Conservation (phyloP, 2,797 vertebrate genomes). For the Serranus cabrilla region DNA sequence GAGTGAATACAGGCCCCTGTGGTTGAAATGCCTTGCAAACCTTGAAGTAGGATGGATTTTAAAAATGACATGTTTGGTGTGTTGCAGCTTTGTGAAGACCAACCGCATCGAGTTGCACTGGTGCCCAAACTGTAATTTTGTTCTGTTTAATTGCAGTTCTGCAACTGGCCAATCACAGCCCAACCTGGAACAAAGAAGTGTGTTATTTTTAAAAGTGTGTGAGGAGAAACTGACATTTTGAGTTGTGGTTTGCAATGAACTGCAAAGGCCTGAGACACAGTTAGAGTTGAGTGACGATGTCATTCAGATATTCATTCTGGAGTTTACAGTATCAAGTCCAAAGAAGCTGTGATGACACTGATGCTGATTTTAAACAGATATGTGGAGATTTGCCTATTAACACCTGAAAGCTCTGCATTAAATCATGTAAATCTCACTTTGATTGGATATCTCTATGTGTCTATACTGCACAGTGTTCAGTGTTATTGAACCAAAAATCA, state of each 20-base stretch:
- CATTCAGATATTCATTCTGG: background rate
- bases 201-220: constrained; percentile 4
- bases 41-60: background rate
- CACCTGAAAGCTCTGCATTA: background rate
- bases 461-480: background rate
- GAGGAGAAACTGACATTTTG: background rate
- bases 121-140: background rate
- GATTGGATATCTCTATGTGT: background rate
- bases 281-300: background rate
- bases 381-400: background rate
- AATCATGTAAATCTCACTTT: background rate
- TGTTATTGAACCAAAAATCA: background rate
- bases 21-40: background rate
- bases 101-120: background rate
- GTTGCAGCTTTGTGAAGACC: background rate
- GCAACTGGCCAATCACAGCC: background rate
- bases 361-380: background rate
- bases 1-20: no score
- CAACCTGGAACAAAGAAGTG: background rate
- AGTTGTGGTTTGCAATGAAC: constrained; percentile 1
- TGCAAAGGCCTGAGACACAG: constrained; percentile 9
- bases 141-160: background rate
- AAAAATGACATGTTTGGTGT: background rate
- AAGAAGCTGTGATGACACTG: background rate
- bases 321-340: constrained; percentile 2